Evolutionary conservation across 2,113 vertebrate genomes (phyloP), one percentile per base, ranked within the genome.

Genomic region (Riparia riparia): DNA sequence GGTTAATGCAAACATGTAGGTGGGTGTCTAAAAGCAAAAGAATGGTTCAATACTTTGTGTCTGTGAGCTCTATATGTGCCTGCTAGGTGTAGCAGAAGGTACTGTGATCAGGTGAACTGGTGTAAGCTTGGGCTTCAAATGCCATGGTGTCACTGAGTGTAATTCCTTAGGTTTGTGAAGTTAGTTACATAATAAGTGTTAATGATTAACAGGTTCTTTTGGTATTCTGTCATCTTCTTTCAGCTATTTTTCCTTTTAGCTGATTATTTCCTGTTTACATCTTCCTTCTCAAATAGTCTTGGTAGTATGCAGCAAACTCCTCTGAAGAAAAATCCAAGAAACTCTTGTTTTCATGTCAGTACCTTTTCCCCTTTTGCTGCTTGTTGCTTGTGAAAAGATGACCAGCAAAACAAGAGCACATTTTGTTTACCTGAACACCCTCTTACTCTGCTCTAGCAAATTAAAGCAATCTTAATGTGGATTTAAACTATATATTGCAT

Each of bases 351-450:
- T 76, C 20, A 16, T 64, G 15, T 79, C 53, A 51, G 18, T 82
- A 63, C 26, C 19, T 72, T 95, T 84, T 93, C 73, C 56, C 58
- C 54, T 74, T 91, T 82, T 90, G 44, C 44, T 94, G 22, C 56
- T 82, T 58, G 17, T 83, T 93, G 50, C 53, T 95, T 21, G 14
- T 80, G 22, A 26, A 73, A 90, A 78, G 44, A 41, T 60, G 14
- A 4, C 26, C 12, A n/a, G 11, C 12, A 66, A 84, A 72, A 77
- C 32, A 87, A 53, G 11, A 42, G 32, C 17, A n/a, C 14, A n/a
- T 42, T 61, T 69, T 3, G 2, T 89, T 87, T 80, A 37, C 16
- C 17, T 64, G 53, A 79, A 53, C 31, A 32, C 19, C 3, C 11
- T 64, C 4, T 51, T 68, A 85, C 21, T 61, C 31, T 60, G 17